Evolutionary conservation across 2,113 vertebrate species (phyloP).

Genomic region (Syngnathoides biaculeatus): DNA sequence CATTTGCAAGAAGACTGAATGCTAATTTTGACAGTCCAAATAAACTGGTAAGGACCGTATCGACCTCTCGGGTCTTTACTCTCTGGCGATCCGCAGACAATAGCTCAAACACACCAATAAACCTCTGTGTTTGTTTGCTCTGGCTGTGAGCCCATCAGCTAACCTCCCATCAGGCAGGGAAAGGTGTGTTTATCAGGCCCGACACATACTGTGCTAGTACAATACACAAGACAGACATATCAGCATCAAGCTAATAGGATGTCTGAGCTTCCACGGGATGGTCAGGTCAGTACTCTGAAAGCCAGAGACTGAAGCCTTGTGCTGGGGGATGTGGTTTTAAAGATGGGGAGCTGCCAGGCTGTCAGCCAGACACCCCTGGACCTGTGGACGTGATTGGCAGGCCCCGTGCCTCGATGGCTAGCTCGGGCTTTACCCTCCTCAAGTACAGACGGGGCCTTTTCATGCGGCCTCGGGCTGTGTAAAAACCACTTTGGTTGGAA

Average conservation of each 20-base stretch:
- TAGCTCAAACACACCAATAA: slow-evolving; percentile 29
- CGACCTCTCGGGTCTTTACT: slow-evolving; percentile 26
- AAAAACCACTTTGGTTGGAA: slow-evolving; percentile 33
- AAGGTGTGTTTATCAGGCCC: slow-evolving; percentile 19
- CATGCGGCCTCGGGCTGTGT: slow-evolving; percentile 22
- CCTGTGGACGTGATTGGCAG: slow-evolving; percentile 49
- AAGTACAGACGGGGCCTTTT: slow-evolving; percentile 22
- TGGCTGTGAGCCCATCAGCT: slow-evolving; percentile 33
- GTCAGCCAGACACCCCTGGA: slow-evolving; percentile 32
- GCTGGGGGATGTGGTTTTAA: slow-evolving; percentile 19
- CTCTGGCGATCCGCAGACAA: slow-evolving; percentile 43
- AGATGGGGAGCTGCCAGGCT: slow-evolving; percentile 16
- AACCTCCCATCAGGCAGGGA: slow-evolving; percentile 31
- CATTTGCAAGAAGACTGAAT: slow-evolving; percentile 17
- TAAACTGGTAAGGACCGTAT: slow-evolving; percentile 28
- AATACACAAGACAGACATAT: slow-evolving; percentile 2
- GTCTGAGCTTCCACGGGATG: slow-evolving; percentile 5
- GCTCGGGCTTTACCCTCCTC: slow-evolving; percentile 5
- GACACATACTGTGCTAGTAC: not conserved
- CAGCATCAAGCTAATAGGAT: not conserved
- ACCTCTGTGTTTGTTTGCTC: slow-evolving; percentile 44
- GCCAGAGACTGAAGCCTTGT: slow-evolving; percentile 26
- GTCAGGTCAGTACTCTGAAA: slow-evolving; percentile 29
- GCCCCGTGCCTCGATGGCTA: slow-evolving; percentile 18
- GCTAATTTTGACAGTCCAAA: slow-evolving; percentile 38